Evolutionary conservation across 92 coral and sea anemone species (phyloP).

Genomic region (Blastomussa wellsi): DNA sequence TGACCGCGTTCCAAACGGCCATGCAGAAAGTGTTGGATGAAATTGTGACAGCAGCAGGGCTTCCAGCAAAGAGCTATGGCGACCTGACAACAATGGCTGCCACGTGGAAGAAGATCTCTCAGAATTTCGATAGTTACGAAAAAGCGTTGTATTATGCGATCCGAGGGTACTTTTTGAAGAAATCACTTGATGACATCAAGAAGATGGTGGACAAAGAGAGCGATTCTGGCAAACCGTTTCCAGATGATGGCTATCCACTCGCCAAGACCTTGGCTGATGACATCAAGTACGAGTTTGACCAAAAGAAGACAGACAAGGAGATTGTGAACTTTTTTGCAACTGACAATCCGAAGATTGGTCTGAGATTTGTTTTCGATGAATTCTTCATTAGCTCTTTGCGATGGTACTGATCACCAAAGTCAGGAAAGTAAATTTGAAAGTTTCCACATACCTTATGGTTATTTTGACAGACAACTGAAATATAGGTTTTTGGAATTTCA

Average conservation of each 20-base stretch:
- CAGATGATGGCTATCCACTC: constrained; percentile 50
- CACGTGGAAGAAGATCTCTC: constrained; percentile 53
- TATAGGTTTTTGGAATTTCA: too few species aligned
- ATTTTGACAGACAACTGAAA: too few species aligned
- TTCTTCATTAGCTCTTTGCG: constrained; percentile 58
- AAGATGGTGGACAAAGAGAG: constrained; percentile 25
- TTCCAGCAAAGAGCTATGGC: constrained; percentile 39
- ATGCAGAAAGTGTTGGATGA: constrained; percentile 39
- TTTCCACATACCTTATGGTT: background rate
- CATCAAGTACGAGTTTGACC: constrained; percentile 32
- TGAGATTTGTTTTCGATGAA: constrained; percentile 50
- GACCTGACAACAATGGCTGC: constrained; percentile 35
- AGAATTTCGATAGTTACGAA: constrained; percentile 47
- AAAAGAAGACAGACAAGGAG: constrained; percentile 62
- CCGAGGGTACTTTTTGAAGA: constrained; percentile 46
- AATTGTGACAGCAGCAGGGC: constrained; percentile 48
- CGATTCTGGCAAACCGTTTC: constrained; percentile 51
- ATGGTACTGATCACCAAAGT: background rate
- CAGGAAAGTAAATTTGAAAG: background rate
- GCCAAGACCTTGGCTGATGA: constrained; percentile 61
- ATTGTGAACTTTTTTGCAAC: constrained; percentile 57
- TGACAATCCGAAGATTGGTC: constrained; percentile 36
- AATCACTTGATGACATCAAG: constrained; percentile 29
- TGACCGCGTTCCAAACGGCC: constrained; percentile 35
- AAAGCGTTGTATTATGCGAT: constrained; percentile 55